Conservation (phyloP, 2,113 vertebrate species). For the Myxocyprinus asiaticus region DNA sequence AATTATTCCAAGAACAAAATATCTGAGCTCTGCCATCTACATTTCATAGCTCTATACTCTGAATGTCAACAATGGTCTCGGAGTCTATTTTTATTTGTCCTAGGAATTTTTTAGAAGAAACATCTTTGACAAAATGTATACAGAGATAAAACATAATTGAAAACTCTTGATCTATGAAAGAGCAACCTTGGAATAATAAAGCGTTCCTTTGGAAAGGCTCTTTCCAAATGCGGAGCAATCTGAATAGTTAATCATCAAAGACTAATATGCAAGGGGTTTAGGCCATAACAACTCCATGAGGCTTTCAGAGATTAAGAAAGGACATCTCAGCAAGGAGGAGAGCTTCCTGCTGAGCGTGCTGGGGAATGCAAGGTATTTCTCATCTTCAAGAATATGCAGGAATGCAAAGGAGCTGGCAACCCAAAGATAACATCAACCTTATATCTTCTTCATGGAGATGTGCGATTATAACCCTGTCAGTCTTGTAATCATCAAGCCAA, state of each 20-base stretch:
- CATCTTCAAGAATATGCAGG: conserved; percentile 24
- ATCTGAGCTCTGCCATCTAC: too few relatives aligned
- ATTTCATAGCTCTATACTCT: too few relatives aligned
- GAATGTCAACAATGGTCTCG: too few relatives aligned
- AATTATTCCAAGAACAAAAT: too few relatives aligned
- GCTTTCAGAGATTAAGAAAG: conserved; percentile 27
- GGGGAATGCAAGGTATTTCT: conserved; percentile 50
- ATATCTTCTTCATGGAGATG: conserved; percentile 31
- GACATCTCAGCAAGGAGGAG: conserved; percentile 35
- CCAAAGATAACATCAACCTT: conserved; percentile 44
- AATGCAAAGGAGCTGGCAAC: conserved; percentile 40
- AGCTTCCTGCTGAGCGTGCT: conserved; percentile 16
- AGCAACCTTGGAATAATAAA: too few relatives aligned
- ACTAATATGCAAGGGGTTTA: conserved; percentile 9
- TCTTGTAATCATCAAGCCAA: conserved; percentile 9
- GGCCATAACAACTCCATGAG: neutral
- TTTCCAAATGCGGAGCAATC: neutral
- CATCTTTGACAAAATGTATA: too few relatives aligned
- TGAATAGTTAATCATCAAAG: conserved; percentile 17
- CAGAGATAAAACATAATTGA: too few relatives aligned
- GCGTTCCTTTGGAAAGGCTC: too few relatives aligned
- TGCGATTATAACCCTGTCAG: conserved; percentile 14
- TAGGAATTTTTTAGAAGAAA: too few relatives aligned
- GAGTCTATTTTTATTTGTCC: too few relatives aligned
- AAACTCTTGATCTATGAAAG: too few relatives aligned